A percentile compares a stretch with the other conserved stretches of the same genome.
These are phyloP conservation scores for Anarhynchus alexandrinus DNA, from an alignment of 2,113 vertebrate species.

Conservation along the genomic window DNA sequence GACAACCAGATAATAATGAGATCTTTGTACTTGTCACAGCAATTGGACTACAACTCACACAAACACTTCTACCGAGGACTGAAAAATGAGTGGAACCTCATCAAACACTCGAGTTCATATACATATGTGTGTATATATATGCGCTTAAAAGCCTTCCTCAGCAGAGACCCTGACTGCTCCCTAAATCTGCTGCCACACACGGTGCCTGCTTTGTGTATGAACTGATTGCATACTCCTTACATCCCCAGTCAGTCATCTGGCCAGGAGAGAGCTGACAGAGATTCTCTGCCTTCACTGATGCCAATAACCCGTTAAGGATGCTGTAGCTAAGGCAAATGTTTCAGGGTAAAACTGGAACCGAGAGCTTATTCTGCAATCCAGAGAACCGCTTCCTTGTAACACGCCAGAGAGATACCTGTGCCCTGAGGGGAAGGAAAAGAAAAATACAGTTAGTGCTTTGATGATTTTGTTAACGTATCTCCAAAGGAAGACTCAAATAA, in stretches of 20 bases:
- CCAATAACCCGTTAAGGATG: constrained; percentile 73
- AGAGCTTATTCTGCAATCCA: constrained; percentile 72
- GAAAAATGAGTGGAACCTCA: neutral
- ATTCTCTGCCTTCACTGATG: constrained; percentile 70
- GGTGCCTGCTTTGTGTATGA: neutral
- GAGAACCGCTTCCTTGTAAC: constrained; percentile 69
- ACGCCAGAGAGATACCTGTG: constrained; percentile 64
- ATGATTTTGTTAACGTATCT: constrained; percentile 4
- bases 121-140: too few relatives aligned
- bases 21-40: neutral
- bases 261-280: neutral
- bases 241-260: neutral
- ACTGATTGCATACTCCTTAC: neutral
- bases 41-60: neutral
- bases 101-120: neutral
- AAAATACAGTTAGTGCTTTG: neutral
- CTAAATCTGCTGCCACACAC: neutral
- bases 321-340: constrained; percentile 73
- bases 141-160: neutral
- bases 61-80: neutral
- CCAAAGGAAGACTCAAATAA: neutral
- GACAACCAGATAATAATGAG: neutral
- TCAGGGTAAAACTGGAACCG: constrained; percentile 71
- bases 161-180: neutral
- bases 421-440: constrained; percentile 52